Conservation (phyloP, 2,113 vertebrate species). For the Sorex araneus region DNA sequence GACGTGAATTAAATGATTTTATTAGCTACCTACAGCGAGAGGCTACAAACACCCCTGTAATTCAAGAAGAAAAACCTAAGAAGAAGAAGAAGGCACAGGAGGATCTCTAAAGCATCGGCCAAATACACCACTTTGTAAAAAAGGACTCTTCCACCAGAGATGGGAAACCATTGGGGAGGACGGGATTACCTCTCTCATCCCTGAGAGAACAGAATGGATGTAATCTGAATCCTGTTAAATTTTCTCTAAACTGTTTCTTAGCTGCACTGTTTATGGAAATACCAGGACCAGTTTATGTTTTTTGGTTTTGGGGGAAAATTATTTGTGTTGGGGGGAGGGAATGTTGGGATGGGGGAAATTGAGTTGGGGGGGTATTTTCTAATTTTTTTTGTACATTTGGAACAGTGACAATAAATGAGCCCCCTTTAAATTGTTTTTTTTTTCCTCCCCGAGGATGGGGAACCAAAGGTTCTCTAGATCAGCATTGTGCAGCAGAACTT, state of each 20-base stretch:
- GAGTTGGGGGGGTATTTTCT: conserved; percentile 89
- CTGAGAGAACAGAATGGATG: conserved; percentile 84
- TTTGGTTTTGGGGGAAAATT: conserved; percentile 81
- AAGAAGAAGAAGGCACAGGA: conserved; percentile 96
- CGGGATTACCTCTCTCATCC: conserved; percentile 69
- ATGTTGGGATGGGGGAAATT: conserved; percentile 80
- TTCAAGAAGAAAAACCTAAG: conserved; percentile 94
- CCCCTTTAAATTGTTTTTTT: conserved; percentile 85
- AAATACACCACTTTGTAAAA: conserved; percentile 68
- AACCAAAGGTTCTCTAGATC: conserved; percentile 33
- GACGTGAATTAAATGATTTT: conserved; percentile 97
- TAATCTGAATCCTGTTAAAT: conserved; percentile 87
- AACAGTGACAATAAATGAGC: conserved; percentile 91
- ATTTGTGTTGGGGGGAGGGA: conserved; percentile 80
- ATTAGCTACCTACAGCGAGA: conserved; percentile 96
- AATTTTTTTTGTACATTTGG: conserved; percentile 94
- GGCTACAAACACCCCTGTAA: conserved; percentile 92
- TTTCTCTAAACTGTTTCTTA: conserved; percentile 87
- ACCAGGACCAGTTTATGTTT: conserved; percentile 89
- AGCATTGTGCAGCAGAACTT: conserved; percentile 33
- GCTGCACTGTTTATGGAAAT: conserved; percentile 90
- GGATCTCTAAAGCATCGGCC: conserved; percentile 88
- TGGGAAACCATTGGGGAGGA: conserved; percentile 82
- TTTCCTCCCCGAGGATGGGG: background rate
- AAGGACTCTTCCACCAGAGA: conserved; percentile 81